Evolutionary conservation across 2,888 invertebrate genomes (phyloP).

Genomic region (Tanypteryx hageni): DNA sequence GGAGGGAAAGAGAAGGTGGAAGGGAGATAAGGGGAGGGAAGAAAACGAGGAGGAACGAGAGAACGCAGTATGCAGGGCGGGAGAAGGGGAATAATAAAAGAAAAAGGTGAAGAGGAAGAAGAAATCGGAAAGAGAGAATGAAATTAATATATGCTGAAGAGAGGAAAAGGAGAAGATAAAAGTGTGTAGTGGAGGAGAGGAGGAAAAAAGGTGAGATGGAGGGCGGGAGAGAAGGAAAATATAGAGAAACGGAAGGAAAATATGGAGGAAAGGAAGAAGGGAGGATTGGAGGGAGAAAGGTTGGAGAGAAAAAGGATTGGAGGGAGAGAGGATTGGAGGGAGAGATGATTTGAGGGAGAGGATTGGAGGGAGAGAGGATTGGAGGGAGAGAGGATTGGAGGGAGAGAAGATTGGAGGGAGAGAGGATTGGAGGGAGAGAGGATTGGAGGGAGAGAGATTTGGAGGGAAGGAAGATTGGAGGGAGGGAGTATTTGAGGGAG

Average conservation of each 20-base stretch:
- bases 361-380: background rate
- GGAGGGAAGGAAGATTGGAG: background rate
- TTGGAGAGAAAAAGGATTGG: background rate
- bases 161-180: too few relatives aligned
- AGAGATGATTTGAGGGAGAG: background rate
- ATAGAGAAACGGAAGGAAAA: background rate
- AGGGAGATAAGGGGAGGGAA: background rate
- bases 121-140: background rate
- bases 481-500: background rate
- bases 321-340: background rate
- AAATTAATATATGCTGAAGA: too few relatives aligned
- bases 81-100: background rate
- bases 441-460: background rate
- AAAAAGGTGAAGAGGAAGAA: background rate
- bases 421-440: background rate
- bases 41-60: background rate
- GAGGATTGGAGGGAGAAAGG: background rate
- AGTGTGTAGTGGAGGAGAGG: background rate
- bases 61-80: background rate
- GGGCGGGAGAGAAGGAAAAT: background rate
- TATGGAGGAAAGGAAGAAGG: background rate
- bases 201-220: background rate
- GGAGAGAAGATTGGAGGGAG: background rate
- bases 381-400: background rate
- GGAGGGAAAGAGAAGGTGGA: background rate